A percentile compares a stretch with the other conserved stretches of the same genome.
Evolutionary conservation across 2,113 vertebrate genomes (phyloP).

Genomic region (Leptobrachium ailaonicum): DNA sequence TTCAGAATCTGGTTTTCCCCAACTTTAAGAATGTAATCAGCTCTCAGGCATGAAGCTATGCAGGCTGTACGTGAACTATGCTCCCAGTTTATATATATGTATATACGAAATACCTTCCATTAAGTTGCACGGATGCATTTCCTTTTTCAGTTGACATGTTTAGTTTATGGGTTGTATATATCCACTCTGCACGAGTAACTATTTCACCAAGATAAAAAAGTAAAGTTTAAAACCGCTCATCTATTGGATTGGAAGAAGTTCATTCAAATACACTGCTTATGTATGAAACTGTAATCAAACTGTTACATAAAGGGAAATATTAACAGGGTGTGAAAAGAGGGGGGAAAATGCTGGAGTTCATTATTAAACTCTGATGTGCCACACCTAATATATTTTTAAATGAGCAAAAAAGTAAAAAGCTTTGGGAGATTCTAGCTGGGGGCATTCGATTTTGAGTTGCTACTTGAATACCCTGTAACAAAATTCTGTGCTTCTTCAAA

Average conservation of each 20-base stretch:
- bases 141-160: conserved; percentile 44
- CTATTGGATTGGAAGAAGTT: background rate
- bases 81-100: background rate
- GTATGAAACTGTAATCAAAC: too few relatives aligned
- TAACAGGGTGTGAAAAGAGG: too few relatives aligned
- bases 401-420: too few relatives aligned
- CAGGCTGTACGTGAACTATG: conserved; percentile 23
- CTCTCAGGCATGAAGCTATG: conserved; percentile 8
- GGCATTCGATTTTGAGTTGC: too few relatives aligned
- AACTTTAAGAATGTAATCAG: background rate
- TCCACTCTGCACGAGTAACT: background rate
- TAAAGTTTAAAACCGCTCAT: background rate
- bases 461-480: too few relatives aligned
- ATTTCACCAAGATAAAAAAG: background rate
- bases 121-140: conserved; percentile 36
- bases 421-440: too few relatives aligned
- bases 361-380: too few relatives aligned
- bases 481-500: too few relatives aligned
- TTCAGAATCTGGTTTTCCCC: background rate
- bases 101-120: conserved; percentile 39
- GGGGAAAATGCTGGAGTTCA: too few relatives aligned
- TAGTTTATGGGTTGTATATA: conserved; percentile 33
- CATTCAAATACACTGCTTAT: too few relatives aligned
- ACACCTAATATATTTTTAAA: too few relatives aligned
- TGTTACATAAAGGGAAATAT: too few relatives aligned